Base-by-base conservation (phyloP, 2,113 vertebrate genomes). In the Sorex fumeus region DNA sequence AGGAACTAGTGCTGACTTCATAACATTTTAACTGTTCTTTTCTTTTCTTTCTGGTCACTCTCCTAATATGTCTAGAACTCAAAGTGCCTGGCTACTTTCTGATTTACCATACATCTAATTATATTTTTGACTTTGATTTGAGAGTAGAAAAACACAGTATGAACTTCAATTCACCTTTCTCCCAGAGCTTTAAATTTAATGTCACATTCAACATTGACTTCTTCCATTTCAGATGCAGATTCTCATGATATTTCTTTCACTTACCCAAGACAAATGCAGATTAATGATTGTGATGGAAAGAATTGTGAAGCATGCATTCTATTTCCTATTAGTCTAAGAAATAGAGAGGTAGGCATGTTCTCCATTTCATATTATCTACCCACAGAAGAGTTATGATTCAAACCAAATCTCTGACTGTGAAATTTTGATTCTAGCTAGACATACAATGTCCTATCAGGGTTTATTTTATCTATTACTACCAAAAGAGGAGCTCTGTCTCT, bases 341-440 rank as follows among this genome's bases (percentile, higher is more conserved):
- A 69, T 50, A 9, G 11, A 62, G 15, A 80, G 1, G 21, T 16
- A 11, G 30, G 36, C 13, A 32, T 69, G 27, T 83, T 88, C 23
- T 80, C 27, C 90, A 3, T 78, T 92, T 90, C 15, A 4, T 70
- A 45, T 40, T 78, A 9, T 88, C 6, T 85, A 23, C 40, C 19
- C 21, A 27, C 0, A 84, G 23, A 70, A 30, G 67, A 64, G 87
- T 64, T 91, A 50, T 34, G 19, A 87, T 80, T 82, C 43, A 43
- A 91, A 79, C 8, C 30, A 47, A 82, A 74, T n/a, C 28, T 5
- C 34, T 36, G 25, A 74, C 69, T 18, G 8, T 76, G 27, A 25
- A 45, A 36, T 85, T 0, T 8, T 94, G 71, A 28, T 83, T 94
- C 43, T 84, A 62, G 75, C 43, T 40, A 67, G 53, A 93, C 19